Evolutionary conservation across 2,797 vertebrate genomes (phyloP), one percentile per base, ranked within the genome.

Genomic region (Poeciliopsis gracilis): DNA sequence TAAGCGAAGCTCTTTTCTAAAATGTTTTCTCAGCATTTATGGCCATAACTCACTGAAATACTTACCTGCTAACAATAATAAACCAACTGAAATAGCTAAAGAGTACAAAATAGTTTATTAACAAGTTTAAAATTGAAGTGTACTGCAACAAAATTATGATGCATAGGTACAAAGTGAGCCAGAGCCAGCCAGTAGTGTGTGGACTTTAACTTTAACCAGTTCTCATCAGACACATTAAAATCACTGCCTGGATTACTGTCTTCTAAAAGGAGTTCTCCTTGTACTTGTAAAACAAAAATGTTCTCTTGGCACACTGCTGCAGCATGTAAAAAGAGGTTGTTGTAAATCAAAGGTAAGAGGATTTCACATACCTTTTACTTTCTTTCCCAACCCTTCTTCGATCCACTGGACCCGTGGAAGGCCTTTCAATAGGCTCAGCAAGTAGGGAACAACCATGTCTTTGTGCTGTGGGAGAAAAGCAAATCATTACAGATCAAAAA

Each of bases 331-430:
- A 23, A 77, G 51, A 81, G 41, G 13, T 61, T 33, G 74, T 71
- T 83, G 71, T 77, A 46, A 81, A 82, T 82, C 46, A 76, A 80
- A 78, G 73, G 61, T 89, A 87, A 90, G 86, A 89, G 84, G 91
- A 93, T 92, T 92, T 76, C 80, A 72, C 84, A 93, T 93, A 99
- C 98, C 97, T 95, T 95, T 97, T 93, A 95, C 93, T 93, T 97
- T 98, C 84, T 96, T 97, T 83, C 96, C 95, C 2, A 94, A 96
- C 93, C 94, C 97, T 91, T 99, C 98, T 94, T 99, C 98, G 78
- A 99, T 97, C 98, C 98, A 99, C 0, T 97, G 97, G 67, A 98
- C 97, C 90, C 97, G 97, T 75, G 97, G 97, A 76, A 99, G 94
- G 53, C 97, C 98, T 92, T 93, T 97, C 90, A 99, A 91, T 66